phyloP scores from a whole-genome alignment of 2,888 invertebrate genomes.

The Meghimatium bilineatum region DNA sequence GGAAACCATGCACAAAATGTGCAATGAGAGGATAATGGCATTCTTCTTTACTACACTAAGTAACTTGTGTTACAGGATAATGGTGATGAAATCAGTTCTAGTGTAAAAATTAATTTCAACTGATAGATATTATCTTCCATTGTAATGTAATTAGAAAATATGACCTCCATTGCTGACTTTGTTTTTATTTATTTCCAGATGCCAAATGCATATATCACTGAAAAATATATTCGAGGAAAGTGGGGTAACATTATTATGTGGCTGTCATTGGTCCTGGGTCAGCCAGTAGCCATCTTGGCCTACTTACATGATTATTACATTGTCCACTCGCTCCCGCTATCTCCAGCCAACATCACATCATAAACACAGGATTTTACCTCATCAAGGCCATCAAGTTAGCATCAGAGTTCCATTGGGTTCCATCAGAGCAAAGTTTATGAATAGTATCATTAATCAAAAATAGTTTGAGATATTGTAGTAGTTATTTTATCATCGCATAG shows the following conservation, averaged over 20 bases:
- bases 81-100: too few species aligned
- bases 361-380: background rate
- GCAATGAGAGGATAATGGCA: too few species aligned
- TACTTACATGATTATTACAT: constrained; percentile 96
- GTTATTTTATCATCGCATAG: too few species aligned
- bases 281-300: constrained; percentile 98
- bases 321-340: constrained; percentile 35
- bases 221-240: constrained; percentile 85
- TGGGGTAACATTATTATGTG: constrained; percentile 97
- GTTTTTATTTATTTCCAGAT: constrained; percentile 80
- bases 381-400: background rate
- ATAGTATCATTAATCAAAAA: too few species aligned
- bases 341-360: constrained; percentile 12
- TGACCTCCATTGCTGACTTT: background rate
- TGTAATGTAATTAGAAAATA: too few species aligned
- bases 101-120: too few species aligned
- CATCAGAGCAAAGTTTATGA: too few species aligned
- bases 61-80: too few species aligned
- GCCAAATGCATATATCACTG: constrained; percentile 88
- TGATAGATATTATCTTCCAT: too few species aligned
- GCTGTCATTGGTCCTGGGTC: constrained; percentile 97
- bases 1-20: too few species aligned
- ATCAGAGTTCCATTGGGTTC: background rate
- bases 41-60: too few species aligned
- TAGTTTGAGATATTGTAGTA: too few species aligned